These are phyloP conservation scores for Drosophila pseudoananassae DNA, from an alignment of 1,140 invertebrate genomes.

Conservation along the genomic window DNA sequence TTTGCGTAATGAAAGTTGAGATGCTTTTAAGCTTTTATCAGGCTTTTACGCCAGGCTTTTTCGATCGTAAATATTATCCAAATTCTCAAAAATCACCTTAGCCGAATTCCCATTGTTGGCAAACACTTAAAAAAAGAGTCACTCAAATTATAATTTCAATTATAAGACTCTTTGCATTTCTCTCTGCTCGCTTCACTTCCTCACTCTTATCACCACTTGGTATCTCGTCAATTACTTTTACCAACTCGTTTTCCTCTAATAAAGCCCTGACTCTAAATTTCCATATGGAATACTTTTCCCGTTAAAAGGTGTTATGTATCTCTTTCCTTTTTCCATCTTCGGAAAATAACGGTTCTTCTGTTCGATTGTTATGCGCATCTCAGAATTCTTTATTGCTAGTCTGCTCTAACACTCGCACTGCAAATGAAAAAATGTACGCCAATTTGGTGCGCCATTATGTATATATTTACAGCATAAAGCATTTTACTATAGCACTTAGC, in stretches of 20 bases:
- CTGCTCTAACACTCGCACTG: constrained; percentile 1
- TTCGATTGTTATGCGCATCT: not conserved
- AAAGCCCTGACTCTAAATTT: constrained; percentile 23
- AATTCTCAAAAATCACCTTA: constrained; percentile 10
- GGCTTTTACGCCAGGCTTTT: too few species aligned
- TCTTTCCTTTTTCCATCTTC: constrained; percentile 21
- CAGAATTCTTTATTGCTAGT: constrained; percentile 11
- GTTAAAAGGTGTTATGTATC: not conserved
- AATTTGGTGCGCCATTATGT: too few species aligned
- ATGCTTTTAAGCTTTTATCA: too few species aligned
- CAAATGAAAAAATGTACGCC: too few species aligned
- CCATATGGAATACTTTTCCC: constrained; percentile 10
- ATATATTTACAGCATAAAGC: too few species aligned
- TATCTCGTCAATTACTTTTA: constrained; percentile 7
- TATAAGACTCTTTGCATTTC: constrained; percentile 9
- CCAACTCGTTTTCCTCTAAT: constrained; percentile 17
- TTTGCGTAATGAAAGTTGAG: constrained; percentile 21
- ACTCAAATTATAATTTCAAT: not conserved
- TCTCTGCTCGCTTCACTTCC: not conserved
- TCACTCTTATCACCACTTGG: not conserved
- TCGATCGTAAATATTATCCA: constrained; percentile 2
- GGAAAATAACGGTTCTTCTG: constrained; percentile 9
- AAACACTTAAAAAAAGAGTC: constrained; percentile 5
- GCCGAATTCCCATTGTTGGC: constrained; percentile 3
- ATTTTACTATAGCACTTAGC: too few species aligned